These are phyloP conservation scores for Leptothorax acervorum DNA, from an alignment of 2,888 invertebrate genomes.

Conservation along the genomic window DNA sequence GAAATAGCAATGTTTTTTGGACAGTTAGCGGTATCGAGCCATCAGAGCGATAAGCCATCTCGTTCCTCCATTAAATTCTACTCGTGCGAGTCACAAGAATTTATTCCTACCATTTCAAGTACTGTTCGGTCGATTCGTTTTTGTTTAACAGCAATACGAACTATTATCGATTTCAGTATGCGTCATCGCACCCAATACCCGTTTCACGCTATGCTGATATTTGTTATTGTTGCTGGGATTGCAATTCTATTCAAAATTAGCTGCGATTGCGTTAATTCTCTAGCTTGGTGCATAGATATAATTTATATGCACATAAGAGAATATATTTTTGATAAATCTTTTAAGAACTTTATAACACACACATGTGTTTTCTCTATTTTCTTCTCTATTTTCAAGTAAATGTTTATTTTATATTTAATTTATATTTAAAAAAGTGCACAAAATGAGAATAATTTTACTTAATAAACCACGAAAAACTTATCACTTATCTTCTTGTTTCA, in stretches of 20 bases:
- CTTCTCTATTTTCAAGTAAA: background rate
- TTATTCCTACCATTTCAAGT: conserved; percentile 51
- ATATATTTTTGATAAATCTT: background rate
- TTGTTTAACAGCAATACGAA: conserved; percentile 48
- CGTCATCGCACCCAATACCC: conserved; percentile 31
- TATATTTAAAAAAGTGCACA: background rate
- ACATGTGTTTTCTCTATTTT: background rate
- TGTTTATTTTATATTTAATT: conserved; percentile 1
- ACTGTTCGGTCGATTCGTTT: conserved; percentile 40
- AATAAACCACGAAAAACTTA: background rate
- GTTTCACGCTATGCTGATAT: conserved; percentile 35
- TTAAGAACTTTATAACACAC: background rate
- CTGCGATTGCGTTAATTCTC: conserved; percentile 5
- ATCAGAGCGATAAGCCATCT: conserved; percentile 52
- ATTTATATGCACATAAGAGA: background rate
- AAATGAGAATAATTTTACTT: background rate
- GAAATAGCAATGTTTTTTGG: conserved; percentile 48
- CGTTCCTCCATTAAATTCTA: conserved; percentile 49
- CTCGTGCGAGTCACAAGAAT: conserved; percentile 46
- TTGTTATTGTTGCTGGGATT: conserved; percentile 36
- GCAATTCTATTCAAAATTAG: conserved; percentile 32
- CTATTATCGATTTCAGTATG: conserved; percentile 47
- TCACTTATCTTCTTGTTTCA: background rate
- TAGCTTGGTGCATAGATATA: background rate
- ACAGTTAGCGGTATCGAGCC: conserved; percentile 33